phyloP scores from a whole-genome alignment of 2,888 invertebrate species.

The Diarsia brunnea region DNA sequence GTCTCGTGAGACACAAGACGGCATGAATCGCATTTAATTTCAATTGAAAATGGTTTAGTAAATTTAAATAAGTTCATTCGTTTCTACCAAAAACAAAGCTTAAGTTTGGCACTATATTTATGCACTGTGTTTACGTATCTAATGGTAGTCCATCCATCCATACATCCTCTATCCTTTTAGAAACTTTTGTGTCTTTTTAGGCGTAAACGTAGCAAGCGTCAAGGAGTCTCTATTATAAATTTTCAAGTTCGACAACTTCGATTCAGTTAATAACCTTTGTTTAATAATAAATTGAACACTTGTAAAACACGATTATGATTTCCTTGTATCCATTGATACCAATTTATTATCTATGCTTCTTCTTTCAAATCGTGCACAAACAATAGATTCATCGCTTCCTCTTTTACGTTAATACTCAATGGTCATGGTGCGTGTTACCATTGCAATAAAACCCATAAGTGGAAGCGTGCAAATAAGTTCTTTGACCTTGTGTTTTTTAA shows the following conservation, averaged over 20 bases:
- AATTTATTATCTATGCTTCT: slow-evolving; percentile 26
- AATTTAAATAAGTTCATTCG: too few relatives aligned
- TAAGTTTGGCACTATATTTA: background rate
- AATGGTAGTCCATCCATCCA: background rate
- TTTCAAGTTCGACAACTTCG: background rate
- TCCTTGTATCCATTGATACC: slow-evolving; percentile 28
- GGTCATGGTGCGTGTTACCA: slow-evolving; percentile 49
- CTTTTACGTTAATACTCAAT: slow-evolving; percentile 19
- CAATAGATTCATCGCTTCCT: slow-evolving; percentile 51
- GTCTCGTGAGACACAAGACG: background rate
- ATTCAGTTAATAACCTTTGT: background rate
- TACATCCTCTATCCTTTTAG: background rate
- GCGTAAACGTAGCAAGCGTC: background rate
- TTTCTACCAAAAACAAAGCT: background rate
- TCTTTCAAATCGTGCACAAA: slow-evolving; percentile 40
- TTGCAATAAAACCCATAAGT: slow-evolving; percentile 33
- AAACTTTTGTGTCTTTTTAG: background rate
- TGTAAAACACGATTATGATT: background rate
- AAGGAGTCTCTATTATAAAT: slow-evolving; percentile 10
- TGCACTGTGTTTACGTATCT: background rate
- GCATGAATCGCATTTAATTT: too few relatives aligned
- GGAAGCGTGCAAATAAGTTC: slow-evolving; percentile 63
- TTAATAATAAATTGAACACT: background rate
- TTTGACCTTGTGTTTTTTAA: slow-evolving; percentile 61
- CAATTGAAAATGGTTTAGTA: too few relatives aligned